A percentile compares a stretch with the other conserved stretches of the same genome.
Conservation (phyloP, 2,888 invertebrate species). For the Globia sparganii region DNA sequence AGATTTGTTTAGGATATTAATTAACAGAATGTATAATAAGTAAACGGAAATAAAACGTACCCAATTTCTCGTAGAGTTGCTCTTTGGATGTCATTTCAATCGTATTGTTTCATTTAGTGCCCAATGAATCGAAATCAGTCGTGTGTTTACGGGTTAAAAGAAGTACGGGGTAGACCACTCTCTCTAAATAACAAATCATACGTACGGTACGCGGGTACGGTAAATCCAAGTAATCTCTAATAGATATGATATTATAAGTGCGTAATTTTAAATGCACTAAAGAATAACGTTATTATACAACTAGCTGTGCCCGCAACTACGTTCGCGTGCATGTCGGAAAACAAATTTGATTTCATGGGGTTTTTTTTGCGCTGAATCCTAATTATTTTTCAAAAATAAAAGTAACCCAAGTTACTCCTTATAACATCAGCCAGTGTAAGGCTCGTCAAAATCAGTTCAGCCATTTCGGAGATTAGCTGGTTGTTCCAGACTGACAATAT, state of each 20-base stretch:
- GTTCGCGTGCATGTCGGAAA: no score
- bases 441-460: no score
- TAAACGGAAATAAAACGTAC: background rate
- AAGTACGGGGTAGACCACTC: fast-evolving
- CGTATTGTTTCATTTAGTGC: background rate
- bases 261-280: background rate
- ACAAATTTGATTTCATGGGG: background rate
- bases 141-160: background rate
- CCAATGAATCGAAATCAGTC: background rate
- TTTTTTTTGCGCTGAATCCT: background rate
- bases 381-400: no score
- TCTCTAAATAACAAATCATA: background rate
- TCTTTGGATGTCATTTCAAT: background rate
- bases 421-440: no score
- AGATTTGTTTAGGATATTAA: constrained; percentile 1
- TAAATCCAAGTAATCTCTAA: background rate
- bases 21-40: background rate
- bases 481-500: no score
- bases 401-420: no score
- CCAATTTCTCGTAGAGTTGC: background rate
- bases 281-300: background rate
- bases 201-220: background rate
- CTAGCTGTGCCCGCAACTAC: background rate
- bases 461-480: no score
- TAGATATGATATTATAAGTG: background rate